Percentiles rank a stretch among this genome's conserved stretches.
These are phyloP conservation scores for Pyrgus malvae DNA, from an alignment of 2,888 invertebrate genomes.

Conservation along the genomic window DNA sequence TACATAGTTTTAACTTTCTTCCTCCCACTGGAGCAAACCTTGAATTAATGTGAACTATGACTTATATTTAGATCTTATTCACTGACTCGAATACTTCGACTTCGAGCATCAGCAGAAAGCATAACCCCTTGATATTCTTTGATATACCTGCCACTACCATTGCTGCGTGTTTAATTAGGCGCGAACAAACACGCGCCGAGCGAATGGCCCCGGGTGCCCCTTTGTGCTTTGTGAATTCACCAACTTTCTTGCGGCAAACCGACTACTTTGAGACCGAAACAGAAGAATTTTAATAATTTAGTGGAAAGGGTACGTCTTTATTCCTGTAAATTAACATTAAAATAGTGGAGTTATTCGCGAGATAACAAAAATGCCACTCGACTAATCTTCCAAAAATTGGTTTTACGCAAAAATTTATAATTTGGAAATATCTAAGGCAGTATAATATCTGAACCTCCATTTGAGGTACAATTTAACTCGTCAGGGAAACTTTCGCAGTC, in stretches of 20 bases:
- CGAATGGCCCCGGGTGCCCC: slow-evolving; percentile 72
- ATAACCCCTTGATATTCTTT: slow-evolving; percentile 51
- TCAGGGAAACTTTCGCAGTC: too few species aligned
- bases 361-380: too few species aligned
- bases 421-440: too few species aligned
- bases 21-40: too few species aligned
- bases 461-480: too few species aligned
- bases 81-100: slow-evolving; percentile 12
- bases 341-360: too few species aligned
- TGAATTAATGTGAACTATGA: background rate
- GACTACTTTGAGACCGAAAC: slow-evolving; percentile 65
- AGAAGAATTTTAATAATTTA: slow-evolving; percentile 71
- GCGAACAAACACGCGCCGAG: slow-evolving; percentile 73
- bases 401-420: too few species aligned
- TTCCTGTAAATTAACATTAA: slow-evolving; percentile 42
- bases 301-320: slow-evolving; percentile 48
- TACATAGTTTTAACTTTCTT: too few species aligned
- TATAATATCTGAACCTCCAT: too few species aligned
- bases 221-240: slow-evolving; percentile 74
- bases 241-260: slow-evolving; percentile 71
- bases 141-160: slow-evolving; percentile 52
- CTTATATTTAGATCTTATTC: background rate
- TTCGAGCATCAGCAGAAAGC: slow-evolving; percentile 44
- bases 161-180: slow-evolving; percentile 78
- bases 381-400: too few species aligned